Conservation (phyloP, 2,888 invertebrate species). For the Geotrupes spiniger region DNA sequence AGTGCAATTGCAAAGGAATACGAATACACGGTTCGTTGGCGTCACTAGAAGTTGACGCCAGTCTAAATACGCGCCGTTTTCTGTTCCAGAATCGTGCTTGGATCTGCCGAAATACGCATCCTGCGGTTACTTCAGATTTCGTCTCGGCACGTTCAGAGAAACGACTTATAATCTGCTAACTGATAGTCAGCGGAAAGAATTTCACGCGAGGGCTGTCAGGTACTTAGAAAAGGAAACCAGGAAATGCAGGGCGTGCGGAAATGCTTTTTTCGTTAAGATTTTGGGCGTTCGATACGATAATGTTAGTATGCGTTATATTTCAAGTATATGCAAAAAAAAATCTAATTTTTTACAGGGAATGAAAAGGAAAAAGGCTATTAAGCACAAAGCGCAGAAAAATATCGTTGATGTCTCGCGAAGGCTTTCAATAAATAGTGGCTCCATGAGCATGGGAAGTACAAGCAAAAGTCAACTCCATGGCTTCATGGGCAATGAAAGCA, state of each 20-base stretch:
- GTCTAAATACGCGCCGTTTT: not conserved
- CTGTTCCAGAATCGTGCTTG: conserved; percentile 48
- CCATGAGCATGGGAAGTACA: not conserved
- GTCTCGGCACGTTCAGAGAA: conserved; percentile 56
- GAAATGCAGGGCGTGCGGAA: conserved; percentile 58
- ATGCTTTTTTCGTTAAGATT: conserved; percentile 55
- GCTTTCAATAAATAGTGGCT: not conserved
- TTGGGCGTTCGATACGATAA: conserved; percentile 47
- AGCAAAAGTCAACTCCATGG: not conserved
- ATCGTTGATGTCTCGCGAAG: not conserved
- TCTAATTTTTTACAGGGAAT: conserved; percentile 14
- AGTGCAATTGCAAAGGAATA: conserved; percentile 50
- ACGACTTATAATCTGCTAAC: conserved; percentile 63
- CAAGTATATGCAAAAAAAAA: too few relatives aligned
- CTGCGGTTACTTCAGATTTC: conserved; percentile 62
- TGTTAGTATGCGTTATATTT: conserved; percentile 21
- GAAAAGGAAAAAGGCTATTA: conserved; percentile 11
- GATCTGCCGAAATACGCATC: conserved; percentile 62
- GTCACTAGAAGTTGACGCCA: not conserved
- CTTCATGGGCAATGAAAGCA: too few relatives aligned
- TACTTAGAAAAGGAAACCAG: conserved; percentile 59
- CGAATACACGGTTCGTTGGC: conserved; percentile 41
- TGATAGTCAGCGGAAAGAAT: conserved; percentile 60
- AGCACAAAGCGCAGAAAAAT: conserved; percentile 1
- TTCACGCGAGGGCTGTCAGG: conserved; percentile 58